phyloP scores from a whole-genome alignment of 2,113 vertebrate genomes.

The Clarias macrocephalus region DNA sequence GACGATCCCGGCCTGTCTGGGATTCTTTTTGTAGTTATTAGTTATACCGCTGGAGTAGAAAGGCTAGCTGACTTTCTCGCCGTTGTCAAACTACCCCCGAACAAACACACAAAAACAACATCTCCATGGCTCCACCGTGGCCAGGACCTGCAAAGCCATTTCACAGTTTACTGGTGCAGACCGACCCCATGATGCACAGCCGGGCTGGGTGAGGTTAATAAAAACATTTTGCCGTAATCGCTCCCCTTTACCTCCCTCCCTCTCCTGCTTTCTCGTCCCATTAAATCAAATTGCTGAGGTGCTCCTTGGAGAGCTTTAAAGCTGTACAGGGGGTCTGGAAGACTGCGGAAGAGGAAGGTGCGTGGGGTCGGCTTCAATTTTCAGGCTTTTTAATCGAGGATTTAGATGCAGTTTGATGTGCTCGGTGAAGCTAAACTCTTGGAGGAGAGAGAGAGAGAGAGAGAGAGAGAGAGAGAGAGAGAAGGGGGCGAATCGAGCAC shows the following conservation, averaged over 20 bases:
- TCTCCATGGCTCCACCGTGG: conserved; percentile 65
- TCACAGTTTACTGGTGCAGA: conserved; percentile 84
- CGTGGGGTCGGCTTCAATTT: conserved; percentile 67
- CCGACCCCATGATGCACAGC: conserved; percentile 65
- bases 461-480: background rate
- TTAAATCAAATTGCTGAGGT: conserved; percentile 75
- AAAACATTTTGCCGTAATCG: conserved; percentile 79
- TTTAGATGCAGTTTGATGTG: conserved; percentile 50
- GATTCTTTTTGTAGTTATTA: conserved; percentile 74
- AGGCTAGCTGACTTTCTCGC: conserved; percentile 20
- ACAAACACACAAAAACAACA: conserved; percentile 50
- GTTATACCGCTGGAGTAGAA: conserved; percentile 62
- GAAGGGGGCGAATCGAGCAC: conserved; percentile 7
- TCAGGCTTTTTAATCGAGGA: conserved; percentile 63
- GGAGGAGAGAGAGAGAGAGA: conserved; percentile 27
- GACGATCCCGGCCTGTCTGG: conserved; percentile 52
- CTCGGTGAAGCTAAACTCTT: conserved; percentile 22
- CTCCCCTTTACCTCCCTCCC: conserved; percentile 57
- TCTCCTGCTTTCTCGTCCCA: conserved; percentile 66
- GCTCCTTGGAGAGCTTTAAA: conserved; percentile 74
- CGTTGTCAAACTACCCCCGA: background rate
- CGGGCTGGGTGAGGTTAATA: conserved; percentile 80
- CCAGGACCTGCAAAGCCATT: conserved; percentile 74
- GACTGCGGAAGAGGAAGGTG: conserved; percentile 44
- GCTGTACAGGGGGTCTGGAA: conserved; percentile 46